These are phyloP conservation scores for Caretta caretta DNA, from an alignment of 2,113 vertebrate genomes.

Conservation along the genomic window DNA sequence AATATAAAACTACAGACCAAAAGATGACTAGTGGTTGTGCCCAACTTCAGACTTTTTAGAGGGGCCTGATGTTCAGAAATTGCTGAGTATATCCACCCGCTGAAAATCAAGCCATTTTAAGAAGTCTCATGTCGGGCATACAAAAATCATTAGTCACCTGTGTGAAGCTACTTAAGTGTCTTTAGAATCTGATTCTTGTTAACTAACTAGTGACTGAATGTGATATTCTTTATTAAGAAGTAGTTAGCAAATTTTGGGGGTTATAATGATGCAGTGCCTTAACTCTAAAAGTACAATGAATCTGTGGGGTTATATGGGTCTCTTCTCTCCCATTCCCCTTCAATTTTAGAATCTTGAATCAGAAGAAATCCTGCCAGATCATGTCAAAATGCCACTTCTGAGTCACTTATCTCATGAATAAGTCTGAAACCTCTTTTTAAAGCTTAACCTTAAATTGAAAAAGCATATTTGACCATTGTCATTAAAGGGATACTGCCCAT, in stretches of 20 bases:
- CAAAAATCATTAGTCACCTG: not conserved
- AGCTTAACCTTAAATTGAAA: not conserved
- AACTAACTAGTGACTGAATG: not conserved
- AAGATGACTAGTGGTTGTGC: not conserved
- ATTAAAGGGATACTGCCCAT: not conserved
- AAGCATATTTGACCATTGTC: not conserved
- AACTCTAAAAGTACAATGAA: not conserved
- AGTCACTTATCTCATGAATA: not conserved
- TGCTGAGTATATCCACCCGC: too few species aligned
- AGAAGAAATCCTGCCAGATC: not conserved
- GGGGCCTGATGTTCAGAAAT: not conserved
- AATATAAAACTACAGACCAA: not conserved
- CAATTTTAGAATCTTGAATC: not conserved
- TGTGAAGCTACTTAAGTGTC: not conserved
- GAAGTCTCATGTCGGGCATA: not conserved
- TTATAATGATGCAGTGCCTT: not conserved
- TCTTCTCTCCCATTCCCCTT: not conserved
- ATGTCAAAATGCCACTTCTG: not conserved
- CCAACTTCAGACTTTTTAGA: not conserved
- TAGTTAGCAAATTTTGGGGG: not conserved
- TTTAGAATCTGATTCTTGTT: not conserved
- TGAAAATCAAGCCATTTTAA: not conserved
- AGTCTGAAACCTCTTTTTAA: not conserved
- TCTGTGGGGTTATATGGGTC: not conserved
- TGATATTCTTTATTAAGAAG: not conserved